Percentiles rank a stretch among this genome's conserved stretches.
phyloP scores from a whole-genome alignment of 2,113 vertebrate genomes.

The Myotis davidii region DNA sequence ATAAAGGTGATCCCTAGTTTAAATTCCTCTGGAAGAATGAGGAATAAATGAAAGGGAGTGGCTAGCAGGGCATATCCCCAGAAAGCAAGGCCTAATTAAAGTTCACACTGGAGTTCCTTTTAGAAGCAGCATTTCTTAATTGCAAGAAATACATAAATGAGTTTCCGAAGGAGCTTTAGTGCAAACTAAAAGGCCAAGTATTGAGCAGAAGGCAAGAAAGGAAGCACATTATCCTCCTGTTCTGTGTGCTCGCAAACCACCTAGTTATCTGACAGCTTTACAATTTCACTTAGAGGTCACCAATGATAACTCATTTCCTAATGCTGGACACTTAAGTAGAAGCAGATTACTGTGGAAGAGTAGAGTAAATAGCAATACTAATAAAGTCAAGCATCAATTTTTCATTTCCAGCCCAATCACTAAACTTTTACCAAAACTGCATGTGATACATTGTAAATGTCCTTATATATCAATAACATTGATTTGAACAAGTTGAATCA shows the following conservation, averaged over 20 bases:
- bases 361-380: neutral
- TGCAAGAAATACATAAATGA: constrained; percentile 41
- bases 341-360: constrained; percentile 34
- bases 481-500: constrained; percentile 82
- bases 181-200: neutral
- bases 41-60: neutral
- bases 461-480: constrained; percentile 84
- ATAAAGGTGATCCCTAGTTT: neutral
- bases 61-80: neutral
- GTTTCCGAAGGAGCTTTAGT: constrained; percentile 1
- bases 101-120: neutral
- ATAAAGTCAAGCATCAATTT: constrained; percentile 71
- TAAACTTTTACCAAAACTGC: constrained; percentile 76
- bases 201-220: constrained; percentile 46
- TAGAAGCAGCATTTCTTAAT: constrained; percentile 48
- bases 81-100: constrained; percentile 15
- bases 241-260: neutral
- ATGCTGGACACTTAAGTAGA: constrained; percentile 45
- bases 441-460: constrained; percentile 78
- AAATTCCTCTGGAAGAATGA: neutral
- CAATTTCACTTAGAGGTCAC: constrained; percentile 50
- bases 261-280: constrained; percentile 54
- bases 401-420: constrained; percentile 65
- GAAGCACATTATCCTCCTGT: neutral
- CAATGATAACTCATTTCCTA: constrained; percentile 60